Evolutionary conservation across 2,888 invertebrate species (phyloP), one percentile per base, ranked within the genome.

Genomic region (Acleris sparsana): DNA sequence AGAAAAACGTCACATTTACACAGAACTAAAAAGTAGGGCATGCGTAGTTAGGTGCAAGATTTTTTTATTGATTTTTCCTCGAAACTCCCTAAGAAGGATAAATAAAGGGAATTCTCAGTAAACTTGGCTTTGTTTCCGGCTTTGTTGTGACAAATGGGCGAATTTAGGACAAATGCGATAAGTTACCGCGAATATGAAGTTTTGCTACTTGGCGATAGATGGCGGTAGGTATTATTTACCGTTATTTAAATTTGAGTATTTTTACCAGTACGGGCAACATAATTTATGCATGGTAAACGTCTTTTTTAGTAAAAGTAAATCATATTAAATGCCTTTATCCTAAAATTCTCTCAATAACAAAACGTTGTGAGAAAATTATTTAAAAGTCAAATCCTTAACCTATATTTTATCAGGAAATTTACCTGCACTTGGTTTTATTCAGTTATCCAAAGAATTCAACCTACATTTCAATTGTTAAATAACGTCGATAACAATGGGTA

Each of bases 1-100:
- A 87, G 87, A 88, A 88, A 87, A 85, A 86, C 83, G 74, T 78
- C 78, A 80, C 80, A 80, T 86, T 87, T 89, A 80, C 83, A 81
- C 79, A 80, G 82, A 87, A 87, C 74, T 73, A 78, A 82, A 61
- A 90, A 86, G 77, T 89, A 81, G 91, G 88, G 79, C 89, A 83
- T 79, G 84, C 83, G 82, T 85, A 80, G 77, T 80, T 85, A 80
- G 77, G 80, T 66, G 70, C 75, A 62, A 70, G 72, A 72, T 71
- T 73, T 75, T 79, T 80, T 82, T 77, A 77, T 83, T 82, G 75
- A 79, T 82, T 85, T 85, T 87, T 85, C 84, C 82, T 77, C 71
- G 79, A 81, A 86, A 76, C 73, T 25, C 44, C 44, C 44, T 29
- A 60, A 75, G 69, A 73, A 80, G 79, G 74, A 82, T 76, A 81